These are phyloP conservation scores for Struthio camelus DNA, from an alignment of 2,113 vertebrate species.

Conservation along the genomic window DNA sequence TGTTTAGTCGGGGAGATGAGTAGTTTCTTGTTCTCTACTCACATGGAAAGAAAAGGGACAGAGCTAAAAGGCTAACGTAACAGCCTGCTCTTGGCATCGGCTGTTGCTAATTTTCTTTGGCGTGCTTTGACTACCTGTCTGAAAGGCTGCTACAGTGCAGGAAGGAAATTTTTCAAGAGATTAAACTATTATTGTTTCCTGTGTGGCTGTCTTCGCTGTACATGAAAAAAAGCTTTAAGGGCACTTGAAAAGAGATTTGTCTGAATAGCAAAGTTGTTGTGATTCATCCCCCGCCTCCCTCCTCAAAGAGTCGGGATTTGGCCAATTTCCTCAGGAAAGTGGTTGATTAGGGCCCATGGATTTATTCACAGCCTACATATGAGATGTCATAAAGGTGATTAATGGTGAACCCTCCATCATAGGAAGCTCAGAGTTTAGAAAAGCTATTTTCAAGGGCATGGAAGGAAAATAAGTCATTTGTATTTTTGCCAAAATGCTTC, in stretches of 20 bases:
- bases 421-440: conserved; percentile 77
- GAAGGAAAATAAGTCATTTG: conserved; percentile 72
- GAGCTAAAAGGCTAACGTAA: conserved; percentile 56
- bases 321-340: conserved; percentile 87
- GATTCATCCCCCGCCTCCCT: conserved; percentile 72
- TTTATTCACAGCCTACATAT: conserved; percentile 73
- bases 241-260: conserved; percentile 84
- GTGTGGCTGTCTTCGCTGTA: conserved; percentile 77
- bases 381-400: conserved; percentile 82
- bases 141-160: conserved; percentile 73
- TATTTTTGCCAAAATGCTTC: conserved; percentile 72
- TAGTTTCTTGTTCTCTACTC: background rate
- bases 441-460: conserved; percentile 77
- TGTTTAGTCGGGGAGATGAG: background rate
- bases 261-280: conserved; percentile 77
- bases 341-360: conserved; percentile 77
- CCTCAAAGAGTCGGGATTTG: conserved; percentile 72
- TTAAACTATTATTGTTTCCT: conserved; percentile 89
- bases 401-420: conserved; percentile 73
- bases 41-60: conserved; percentile 23
- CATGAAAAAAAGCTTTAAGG: conserved; percentile 73
- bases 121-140: conserved; percentile 76
- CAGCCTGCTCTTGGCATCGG: conserved; percentile 73
- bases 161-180: conserved; percentile 88
- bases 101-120: conserved; percentile 76